phyloP scores from a whole-genome alignment of 2,888 invertebrate species.

The Blastobasis adustella region DNA sequence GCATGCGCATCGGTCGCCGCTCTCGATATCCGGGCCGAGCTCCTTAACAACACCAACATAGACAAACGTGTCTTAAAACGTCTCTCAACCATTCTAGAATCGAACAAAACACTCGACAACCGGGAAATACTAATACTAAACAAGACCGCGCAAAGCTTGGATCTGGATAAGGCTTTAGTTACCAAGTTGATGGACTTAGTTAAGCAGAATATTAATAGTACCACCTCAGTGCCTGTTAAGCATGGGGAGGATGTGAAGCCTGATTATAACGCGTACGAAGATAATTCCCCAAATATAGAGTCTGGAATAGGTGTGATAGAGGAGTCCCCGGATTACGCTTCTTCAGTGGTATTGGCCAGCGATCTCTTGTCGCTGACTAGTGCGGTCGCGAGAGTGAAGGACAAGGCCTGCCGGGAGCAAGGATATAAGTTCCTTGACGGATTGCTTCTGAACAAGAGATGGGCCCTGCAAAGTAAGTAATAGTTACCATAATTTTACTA shows the following conservation, averaged over 20 bases:
- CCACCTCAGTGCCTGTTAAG: background rate
- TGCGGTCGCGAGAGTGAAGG: slow-evolving; percentile 62
- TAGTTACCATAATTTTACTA: no score
- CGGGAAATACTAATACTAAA: slow-evolving; percentile 38
- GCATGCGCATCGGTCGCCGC: slow-evolving; percentile 42
- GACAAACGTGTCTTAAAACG: slow-evolving; percentile 37
- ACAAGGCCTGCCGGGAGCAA: slow-evolving; percentile 63
- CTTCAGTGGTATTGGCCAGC: slow-evolving; percentile 63
- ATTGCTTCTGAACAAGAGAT: slow-evolving; percentile 63
- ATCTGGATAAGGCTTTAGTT: slow-evolving; percentile 40
- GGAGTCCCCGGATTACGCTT: slow-evolving; percentile 65
- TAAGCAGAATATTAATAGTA: slow-evolving; percentile 19
- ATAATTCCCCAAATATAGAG: slow-evolving; percentile 19
- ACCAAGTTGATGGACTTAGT: slow-evolving; percentile 37
- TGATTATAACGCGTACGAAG: slow-evolving; percentile 20
- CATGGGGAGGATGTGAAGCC: slow-evolving; percentile 2
- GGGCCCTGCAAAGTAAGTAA: slow-evolving; percentile 75
- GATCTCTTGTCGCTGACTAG: slow-evolving; percentile 64
- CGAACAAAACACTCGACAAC: slow-evolving; percentile 36
- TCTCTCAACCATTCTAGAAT: slow-evolving; percentile 32
- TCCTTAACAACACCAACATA: slow-evolving; percentile 33
- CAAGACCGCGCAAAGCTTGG: slow-evolving; percentile 38
- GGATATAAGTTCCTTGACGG: slow-evolving; percentile 64
- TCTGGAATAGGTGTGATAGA: slow-evolving; percentile 41
- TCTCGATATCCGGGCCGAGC: slow-evolving; percentile 19